A percentile compares a stretch with the other conserved stretches of the same genome.
These are phyloP conservation scores for Anticlea derivata DNA, from an alignment of 2,888 invertebrate genomes.

Conservation along the genomic window DNA sequence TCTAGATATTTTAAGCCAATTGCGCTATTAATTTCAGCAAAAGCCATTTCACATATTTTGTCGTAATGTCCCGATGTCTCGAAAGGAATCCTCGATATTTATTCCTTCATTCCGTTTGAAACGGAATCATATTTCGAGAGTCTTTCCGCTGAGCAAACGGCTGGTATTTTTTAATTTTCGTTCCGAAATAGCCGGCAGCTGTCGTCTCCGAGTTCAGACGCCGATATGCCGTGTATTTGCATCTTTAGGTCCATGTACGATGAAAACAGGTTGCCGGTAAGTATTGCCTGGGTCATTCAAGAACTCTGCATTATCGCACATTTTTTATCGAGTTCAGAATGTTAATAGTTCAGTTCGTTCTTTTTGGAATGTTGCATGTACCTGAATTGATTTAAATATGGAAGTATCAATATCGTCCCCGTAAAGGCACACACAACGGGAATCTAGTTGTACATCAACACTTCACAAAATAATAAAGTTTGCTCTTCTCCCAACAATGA, in stretches of 20 bases:
- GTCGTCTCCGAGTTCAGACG: constrained; percentile 27
- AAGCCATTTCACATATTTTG: constrained; percentile 4
- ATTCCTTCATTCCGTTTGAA: constrained; percentile 22
- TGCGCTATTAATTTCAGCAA: not conserved
- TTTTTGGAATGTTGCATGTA: too few species aligned
- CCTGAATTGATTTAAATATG: too few species aligned
- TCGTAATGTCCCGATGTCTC: constrained; percentile 14
- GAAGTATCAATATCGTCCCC: too few species aligned
- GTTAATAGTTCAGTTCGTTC: too few species aligned
- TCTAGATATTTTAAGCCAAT: too few species aligned
- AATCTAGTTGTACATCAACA: too few species aligned
- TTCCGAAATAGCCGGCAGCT: constrained; percentile 33
- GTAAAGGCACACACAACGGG: too few species aligned
- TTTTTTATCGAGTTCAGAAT: too few species aligned
- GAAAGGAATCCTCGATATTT: constrained; percentile 19
- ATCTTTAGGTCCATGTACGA: constrained; percentile 3
- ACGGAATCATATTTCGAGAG: constrained; percentile 31
- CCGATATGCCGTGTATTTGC: constrained; percentile 27
- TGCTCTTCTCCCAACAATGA: too few species aligned
- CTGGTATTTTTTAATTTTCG: constrained; percentile 34
- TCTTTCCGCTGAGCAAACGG: constrained; percentile 23
- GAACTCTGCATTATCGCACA: too few species aligned
- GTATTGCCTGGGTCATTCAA: not conserved
- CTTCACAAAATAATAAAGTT: too few species aligned
- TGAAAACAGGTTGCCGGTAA: constrained; percentile 9